Evolutionary conservation across 1,140 invertebrate species (phyloP), one percentile per base, ranked within the genome.

Genomic region (Aradophagus sp.): DNA sequence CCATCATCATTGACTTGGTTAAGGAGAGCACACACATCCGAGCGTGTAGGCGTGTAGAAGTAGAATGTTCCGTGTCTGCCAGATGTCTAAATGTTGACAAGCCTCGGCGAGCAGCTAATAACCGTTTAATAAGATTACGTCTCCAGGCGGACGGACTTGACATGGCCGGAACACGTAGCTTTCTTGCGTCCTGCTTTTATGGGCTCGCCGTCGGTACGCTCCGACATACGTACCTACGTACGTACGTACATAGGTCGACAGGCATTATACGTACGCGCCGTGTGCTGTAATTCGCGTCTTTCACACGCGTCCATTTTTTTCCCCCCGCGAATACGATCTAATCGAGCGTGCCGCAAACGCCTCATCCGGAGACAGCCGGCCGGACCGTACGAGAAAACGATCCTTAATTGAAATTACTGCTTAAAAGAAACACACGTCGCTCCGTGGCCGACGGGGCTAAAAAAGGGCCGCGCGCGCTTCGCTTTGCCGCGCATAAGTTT

Each of bases 41-140:
- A 68, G 48, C 59, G 75, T 71, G 78, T 79, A 81, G 79, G 76
- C 80, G 77, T 78, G 73, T 75, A 76, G 73, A 75, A 77, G 77
- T 75, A 75, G 79, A 83, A 82, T 81, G 80, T 76, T 77, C 66
- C 77, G 74, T 79, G 81, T 84, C 81, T 82, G 80, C 75, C 78
- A 80, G 81, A 82, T 81, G 82, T 84, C 82, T 80, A 83, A 84
- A 84, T 81, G 81, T 83, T 81, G 81, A 84, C 80, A 81, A 83
- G 82, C 73, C 77, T 75, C 73, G 77, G 65, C 82, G 80, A 80
- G 76, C 78, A 80, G 78, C 79, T 83, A 84, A 83, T 84, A 84
- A 77, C 80, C 82, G 80, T 84, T 84, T 84, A 84, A 84, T 84
- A 83, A 83, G 81, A 83, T 84, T 83, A 83, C 78, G 82, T 84